Evolutionary conservation across 2,113 vertebrate genomes (phyloP).

Genomic region (Pteropus alecto): DNA sequence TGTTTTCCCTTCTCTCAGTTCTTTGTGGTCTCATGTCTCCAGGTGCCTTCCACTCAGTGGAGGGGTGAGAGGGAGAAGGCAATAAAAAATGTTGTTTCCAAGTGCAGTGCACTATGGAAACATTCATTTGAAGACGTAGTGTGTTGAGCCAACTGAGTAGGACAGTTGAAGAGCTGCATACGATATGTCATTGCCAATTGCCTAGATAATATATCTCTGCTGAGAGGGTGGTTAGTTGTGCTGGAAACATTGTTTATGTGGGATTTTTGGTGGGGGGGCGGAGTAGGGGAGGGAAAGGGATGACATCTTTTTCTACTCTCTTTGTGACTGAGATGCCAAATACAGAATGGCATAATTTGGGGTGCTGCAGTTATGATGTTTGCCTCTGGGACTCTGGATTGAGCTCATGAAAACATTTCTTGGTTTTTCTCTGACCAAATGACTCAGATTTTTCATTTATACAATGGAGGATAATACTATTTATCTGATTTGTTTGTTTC

Average conservation of each 20-base stretch:
- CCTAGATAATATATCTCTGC: neutral
- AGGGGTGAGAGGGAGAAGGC: neutral
- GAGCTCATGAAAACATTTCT: neutral
- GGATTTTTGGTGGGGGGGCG: too few species aligned
- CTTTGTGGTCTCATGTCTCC: neutral
- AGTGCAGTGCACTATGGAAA: neutral
- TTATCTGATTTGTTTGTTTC: neutral
- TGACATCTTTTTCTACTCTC: neutral
- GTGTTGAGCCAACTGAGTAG: neutral
- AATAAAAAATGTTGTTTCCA: neutral
- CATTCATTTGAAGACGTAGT: neutral
- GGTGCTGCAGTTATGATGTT: neutral
- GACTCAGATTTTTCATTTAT: neutral
- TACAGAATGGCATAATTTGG: neutral
- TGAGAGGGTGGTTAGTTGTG: neutral
- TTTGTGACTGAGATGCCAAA: neutral
- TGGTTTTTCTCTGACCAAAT: constrained; percentile 10
- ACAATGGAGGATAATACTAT: neutral
- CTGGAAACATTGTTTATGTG: neutral
- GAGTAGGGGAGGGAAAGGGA: neutral
- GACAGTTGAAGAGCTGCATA: neutral
- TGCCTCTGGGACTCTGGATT: neutral
- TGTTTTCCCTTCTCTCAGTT: neutral
- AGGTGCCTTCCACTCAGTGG: neutral
- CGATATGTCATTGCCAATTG: neutral